Conservation (phyloP, 2,888 invertebrate genomes). For the Caradrina clavipalpis region DNA sequence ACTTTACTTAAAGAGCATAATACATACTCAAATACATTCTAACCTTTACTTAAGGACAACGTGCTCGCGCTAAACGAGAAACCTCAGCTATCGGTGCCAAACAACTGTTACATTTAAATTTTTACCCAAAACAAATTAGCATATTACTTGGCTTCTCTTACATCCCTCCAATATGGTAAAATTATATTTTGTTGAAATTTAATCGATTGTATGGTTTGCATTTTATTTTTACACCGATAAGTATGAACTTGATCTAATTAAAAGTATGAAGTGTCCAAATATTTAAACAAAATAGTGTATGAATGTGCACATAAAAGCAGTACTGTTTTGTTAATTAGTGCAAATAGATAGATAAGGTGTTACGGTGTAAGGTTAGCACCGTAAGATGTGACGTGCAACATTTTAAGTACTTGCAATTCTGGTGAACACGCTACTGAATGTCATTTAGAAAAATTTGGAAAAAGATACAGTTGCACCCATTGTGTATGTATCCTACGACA, state of each 20-base stretch:
- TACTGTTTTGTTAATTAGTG: constrained; percentile 48
- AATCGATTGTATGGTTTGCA: constrained; percentile 6
- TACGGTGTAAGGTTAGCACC: constrained; percentile 10
- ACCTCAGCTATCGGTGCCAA: constrained; percentile 53
- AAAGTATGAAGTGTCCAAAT: constrained; percentile 17
- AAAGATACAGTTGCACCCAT: constrained; percentile 23
- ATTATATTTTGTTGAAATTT: neutral
- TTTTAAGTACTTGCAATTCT: constrained; percentile 21
- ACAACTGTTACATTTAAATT: constrained; percentile 21
- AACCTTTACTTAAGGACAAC: constrained; percentile 33
- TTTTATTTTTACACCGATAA: neutral
- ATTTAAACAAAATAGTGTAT: constrained; percentile 32
- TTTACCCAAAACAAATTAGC: constrained; percentile 19
- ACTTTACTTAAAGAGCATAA: constrained; percentile 49
- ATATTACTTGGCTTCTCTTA: neutral
- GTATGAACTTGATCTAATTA: constrained; percentile 19
- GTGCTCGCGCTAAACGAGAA: constrained; percentile 36
- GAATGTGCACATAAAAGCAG: constrained; percentile 49
- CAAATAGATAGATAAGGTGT: constrained; percentile 24
- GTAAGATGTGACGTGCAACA: constrained; percentile 40
- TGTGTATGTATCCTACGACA: constrained; percentile 11
- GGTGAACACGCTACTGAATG: constrained; percentile 9
- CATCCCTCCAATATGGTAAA: neutral
- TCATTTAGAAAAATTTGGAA: neutral
- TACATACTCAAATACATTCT: constrained; percentile 46